phyloP scores from a whole-genome alignment of 2,797 vertebrate species.

The Chloroceryle amazona region DNA sequence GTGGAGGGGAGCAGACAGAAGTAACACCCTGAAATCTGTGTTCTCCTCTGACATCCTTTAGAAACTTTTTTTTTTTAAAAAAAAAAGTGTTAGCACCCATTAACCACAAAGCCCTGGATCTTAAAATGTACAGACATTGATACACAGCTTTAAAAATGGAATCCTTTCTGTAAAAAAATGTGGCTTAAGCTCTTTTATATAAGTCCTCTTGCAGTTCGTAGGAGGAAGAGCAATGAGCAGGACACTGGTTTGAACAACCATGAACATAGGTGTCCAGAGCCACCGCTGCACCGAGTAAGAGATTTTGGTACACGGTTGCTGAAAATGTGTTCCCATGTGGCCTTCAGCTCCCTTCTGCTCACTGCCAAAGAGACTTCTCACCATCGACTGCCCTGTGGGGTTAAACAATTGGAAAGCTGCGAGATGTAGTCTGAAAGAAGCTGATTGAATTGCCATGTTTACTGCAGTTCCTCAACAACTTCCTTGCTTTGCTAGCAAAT shows the following conservation, averaged over 20 bases:
- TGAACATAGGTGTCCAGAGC: neutral
- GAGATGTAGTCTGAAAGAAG: slow-evolving; percentile 29
- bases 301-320: neutral
- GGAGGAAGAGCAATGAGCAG: neutral
- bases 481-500: slow-evolving; percentile 65
- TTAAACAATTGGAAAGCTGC: neutral
- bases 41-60: neutral
- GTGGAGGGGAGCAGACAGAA: neutral
- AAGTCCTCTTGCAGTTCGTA: neutral
- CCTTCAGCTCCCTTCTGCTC: neutral
- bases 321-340: neutral
- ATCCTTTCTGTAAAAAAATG: neutral
- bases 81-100: neutral
- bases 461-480: slow-evolving; percentile 38
- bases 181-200: neutral
- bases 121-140: neutral
- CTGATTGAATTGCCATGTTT: slow-evolving; percentile 36
- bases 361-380: neutral
- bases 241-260: neutral
- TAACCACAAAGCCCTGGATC: neutral
- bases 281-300: neutral
- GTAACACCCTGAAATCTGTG: neutral
- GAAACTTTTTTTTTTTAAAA: neutral
- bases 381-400: neutral
- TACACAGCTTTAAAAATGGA: neutral